Evolutionary conservation across 2,113 vertebrate species (phyloP), one percentile per base, ranked within the genome.

Genomic region (Egretta garzetta): DNA sequence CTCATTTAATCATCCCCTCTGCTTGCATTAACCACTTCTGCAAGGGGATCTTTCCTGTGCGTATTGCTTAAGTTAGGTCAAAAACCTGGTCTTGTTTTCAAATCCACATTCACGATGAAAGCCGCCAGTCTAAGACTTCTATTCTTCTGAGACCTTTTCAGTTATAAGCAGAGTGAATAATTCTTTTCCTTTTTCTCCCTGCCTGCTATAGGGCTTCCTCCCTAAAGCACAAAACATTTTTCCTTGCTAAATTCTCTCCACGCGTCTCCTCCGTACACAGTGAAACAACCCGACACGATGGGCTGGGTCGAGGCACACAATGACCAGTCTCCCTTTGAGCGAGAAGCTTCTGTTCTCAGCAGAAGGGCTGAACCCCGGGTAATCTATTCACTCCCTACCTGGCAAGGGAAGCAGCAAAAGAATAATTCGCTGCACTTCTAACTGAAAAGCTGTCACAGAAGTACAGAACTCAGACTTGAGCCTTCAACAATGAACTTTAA

Each of bases 71-170:
- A 94, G 76, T 92, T 86, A 94, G 92, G 96, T 91, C 93, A 91
- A 94, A 96, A 95, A 83, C 49, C 49, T n/a, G 14, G 63, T 88
- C 90, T 93, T 90, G 92, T 94, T 96, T 90, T 89, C 93, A 97
- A 97, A 97, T 92, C 75, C 83, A 39, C 88, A 76, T 66, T 94
- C 79, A 87, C 1, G 66, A 95, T 93, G 90, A 96, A 97, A 96
- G 91, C 86, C 59, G 71, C 28, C 67, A 73, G 75, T 13, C 67
- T 96, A 94, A 93, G 77, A 70, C 70, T 93, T 93, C 80, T 93
- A 71, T 84, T 96, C 96, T 94, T 94, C 66, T 2, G 87, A 96
- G 96, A 94, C 82, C 49, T 88, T 93, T 86, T 58, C 26, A 83
- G 81, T 79, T 93, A 82, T 26, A 97, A 92, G 90, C 55, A 62